Evolutionary conservation across 1,140 invertebrate genomes (phyloP).

Genomic region (Eumaeus atala): DNA sequence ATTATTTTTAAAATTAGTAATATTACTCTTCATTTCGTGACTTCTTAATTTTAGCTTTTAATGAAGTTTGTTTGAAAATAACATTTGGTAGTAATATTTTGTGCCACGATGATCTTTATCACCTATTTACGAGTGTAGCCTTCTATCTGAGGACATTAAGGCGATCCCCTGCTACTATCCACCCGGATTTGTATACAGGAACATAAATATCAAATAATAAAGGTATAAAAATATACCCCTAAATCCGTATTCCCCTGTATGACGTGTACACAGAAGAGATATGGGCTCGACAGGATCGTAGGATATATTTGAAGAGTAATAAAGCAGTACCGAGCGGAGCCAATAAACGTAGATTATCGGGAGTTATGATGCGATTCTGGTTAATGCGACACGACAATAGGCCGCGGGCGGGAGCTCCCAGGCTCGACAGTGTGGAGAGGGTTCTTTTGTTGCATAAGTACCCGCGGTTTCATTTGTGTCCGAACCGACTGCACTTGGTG

Average conservation of each 20-base stretch:
- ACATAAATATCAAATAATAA: constrained; percentile 6
- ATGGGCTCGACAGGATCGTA: constrained; percentile 17
- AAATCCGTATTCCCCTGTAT: constrained; percentile 4
- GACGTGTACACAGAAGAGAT: constrained; percentile 13
- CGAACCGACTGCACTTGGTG: no score
- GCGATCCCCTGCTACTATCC: no score
- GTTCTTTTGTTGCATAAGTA: not conserved
- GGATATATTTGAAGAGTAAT: constrained; percentile 52
- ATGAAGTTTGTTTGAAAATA: no score
- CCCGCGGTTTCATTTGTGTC: no score
- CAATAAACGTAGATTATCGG: constrained; percentile 73
- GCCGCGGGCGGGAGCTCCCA: constrained; percentile 37
- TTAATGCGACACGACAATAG: constrained; percentile 68
- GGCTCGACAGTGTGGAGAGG: constrained; percentile 17
- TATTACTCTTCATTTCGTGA: no score
- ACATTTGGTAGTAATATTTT: no score
- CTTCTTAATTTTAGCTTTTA: no score
- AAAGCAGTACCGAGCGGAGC: constrained; percentile 58
- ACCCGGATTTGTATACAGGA: no score
- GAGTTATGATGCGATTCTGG: constrained; percentile 70
- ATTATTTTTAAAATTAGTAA: no score
- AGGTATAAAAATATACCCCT: not conserved
- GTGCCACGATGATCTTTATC: no score
- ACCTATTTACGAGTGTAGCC: no score
- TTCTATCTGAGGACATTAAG: no score